Conservation (phyloP, 2,888 invertebrate genomes). For the Dendrolimus houi region DNA sequence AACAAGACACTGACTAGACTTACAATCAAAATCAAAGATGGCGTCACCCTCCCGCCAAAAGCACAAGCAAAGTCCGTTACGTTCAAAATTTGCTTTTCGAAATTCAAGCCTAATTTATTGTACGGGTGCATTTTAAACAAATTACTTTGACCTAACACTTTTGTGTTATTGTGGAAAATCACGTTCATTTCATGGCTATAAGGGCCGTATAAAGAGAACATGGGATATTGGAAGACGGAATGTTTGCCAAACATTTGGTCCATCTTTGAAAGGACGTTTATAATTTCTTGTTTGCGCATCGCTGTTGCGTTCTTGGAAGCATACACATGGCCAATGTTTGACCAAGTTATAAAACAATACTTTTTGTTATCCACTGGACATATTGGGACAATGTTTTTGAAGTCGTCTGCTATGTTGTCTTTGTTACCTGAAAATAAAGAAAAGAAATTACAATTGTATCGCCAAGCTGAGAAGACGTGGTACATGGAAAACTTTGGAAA, state of each 20-base stretch:
- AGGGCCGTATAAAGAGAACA: constrained; percentile 82
- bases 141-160: constrained; percentile 34
- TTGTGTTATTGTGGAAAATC: constrained; percentile 79
- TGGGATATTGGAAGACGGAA: constrained; percentile 68
- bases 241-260: constrained; percentile 83
- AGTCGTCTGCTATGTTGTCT: constrained; percentile 36
- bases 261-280: constrained; percentile 81
- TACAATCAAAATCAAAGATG: constrained; percentile 28
- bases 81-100: constrained; percentile 42
- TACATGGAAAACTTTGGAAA: too few species aligned
- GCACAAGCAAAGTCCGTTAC: constrained; percentile 29
- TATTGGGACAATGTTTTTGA: constrained; percentile 67
- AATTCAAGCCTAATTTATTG: constrained; percentile 49
- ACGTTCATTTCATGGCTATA: constrained; percentile 80
- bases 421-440: constrained; percentile 2
- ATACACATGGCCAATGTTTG: constrained; percentile 81
- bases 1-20: constrained; percentile 38
- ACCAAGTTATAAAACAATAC: constrained; percentile 81
- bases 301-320: constrained; percentile 71
- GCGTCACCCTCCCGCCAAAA: constrained; percentile 29
- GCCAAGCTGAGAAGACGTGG: too few species aligned
- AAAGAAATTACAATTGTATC: too few species aligned
- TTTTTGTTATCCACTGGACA: constrained; percentile 73
- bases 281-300: constrained; percentile 80
- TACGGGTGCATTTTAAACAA: constrained; percentile 48